Base-by-base conservation (phyloP, 1,140 invertebrate genomes). In the Aporrectodea caliginosa region DNA sequence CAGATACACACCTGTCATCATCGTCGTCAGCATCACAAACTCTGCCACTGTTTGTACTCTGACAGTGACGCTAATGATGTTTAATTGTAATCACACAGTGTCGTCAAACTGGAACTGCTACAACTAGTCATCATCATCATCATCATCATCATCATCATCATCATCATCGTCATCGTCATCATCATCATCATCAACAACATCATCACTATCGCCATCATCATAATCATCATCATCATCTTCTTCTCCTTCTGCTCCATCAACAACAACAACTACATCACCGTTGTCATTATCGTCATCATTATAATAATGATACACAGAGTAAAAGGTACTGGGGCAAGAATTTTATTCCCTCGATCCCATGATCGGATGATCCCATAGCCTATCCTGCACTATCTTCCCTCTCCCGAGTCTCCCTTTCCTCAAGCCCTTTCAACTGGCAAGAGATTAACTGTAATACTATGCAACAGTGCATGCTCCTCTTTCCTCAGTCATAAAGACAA, bases 201-300 rank as follows among this genome's bases (percentile, higher is more conserved):
- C 22, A 58, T 58, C 43, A 58, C 69, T 58, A 77, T 80, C 79
- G 77, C 77, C 75, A 80, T 80, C 79, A 80, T 77, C 79, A 77
- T 80, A 74, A 70, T 80, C 75, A 80, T 80, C 75, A 80, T 80
- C 75, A 80, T 80, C 75, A 80, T 80, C 75, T 70, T 80, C 75
- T 78, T 80, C 75, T 70, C 77, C 75, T n/a, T n/a, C n/a, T n/a
- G n/a, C n/a, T n/a, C n/a, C n/a, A n/a, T n/a, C n/a, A n/a, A n/a
- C n/a, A n/a, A n/a, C n/a, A n/a, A n/a, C n/a, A n/a, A n/a, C n/a
- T n/a, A n/a, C n/a, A 80, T 80, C 75, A 80, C 77, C 75, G 70
- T 80, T 43, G 77, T 80, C 30, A 75, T 72, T 35, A 35, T 81
- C 75, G 77, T 2, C 35, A 77, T 43, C 75, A 80, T 58, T 22